Base-by-base conservation (phyloP, 1,140 invertebrate genomes). In the Caerostris extrusa region DNA sequence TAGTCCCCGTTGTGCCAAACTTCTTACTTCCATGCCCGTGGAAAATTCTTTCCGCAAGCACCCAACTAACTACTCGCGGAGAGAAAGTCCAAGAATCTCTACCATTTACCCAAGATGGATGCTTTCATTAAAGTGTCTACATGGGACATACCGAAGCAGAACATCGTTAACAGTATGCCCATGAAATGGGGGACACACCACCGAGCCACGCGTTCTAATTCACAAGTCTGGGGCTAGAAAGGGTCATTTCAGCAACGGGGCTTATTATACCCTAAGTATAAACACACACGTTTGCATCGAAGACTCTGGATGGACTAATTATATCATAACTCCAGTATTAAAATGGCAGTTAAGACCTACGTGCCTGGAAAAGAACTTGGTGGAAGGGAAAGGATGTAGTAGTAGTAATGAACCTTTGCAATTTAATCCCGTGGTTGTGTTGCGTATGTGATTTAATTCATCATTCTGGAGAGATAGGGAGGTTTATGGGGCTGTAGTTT, bases 81-180 rank as follows among this genome's bases (percentile, higher is more conserved):
- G 71, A 53, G 71, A 50, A 50, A 77, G 50, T 7, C 82, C 56
- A 57, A 58, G 53, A 83, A 83, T 83, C n/a, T 83, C 53, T 83
- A 58, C 55, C 6, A 83, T 56, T 83, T 83, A 56, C 55, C n/a
- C 82, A 56, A 83, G 82, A 83, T 58, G 55, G 53, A 83, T 83
- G 55, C 53, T 83, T 83, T 83, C 82, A 83, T 83, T 83, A 83
- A n/a, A 83, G 82, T 83, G 56, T 83, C 82, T 58, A 19, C 82
- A 83, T 19, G 82, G 14, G 34, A 55, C 82, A 58, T 83, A 58
- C 71, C 71, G 3, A 67, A 77, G 53, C 71, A 77, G 71, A 77
- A 50, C 71, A 77, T 77, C 71, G 71, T 77, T 77, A 77, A 50
- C 71, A 77, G 34, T 5, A 17, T 67, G 14, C 61, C 8, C 34